Base-by-base conservation (phyloP, 2,797 vertebrate species). In the Siniperca scherzeri region DNA sequence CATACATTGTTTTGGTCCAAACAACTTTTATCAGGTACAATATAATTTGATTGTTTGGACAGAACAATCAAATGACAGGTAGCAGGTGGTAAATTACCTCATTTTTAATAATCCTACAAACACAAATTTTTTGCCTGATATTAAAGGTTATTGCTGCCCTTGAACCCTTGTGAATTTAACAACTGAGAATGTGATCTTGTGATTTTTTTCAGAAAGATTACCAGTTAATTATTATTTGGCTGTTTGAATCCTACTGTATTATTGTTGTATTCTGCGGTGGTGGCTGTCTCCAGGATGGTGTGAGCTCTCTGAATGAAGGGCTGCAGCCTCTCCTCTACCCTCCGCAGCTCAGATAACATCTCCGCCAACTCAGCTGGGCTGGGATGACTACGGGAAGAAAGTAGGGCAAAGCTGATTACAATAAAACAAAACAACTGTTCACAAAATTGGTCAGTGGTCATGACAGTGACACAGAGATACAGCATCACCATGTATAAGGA, bases 301-400 rank as follows among this genome's bases (percentile, higher is more conserved):
- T 97, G 96, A 82, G 97, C 97, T 80, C 97, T 96, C 90, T 97
- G 97, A 84, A 98, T 93, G 89, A 98, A 98, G 7, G 98, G 98
- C 83, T 97, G 96, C 59, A 98, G 96, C 67, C 97, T 91, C 81
- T 96, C 96, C 89, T 98, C 97, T 56, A 97, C 95, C 52, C 97
- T 88, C 33, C 96, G 95, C 8, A 98, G 94, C 85, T 98, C 97
- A 70, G 96, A 96, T 71, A 98, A 90, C 81, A 98, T 96, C 89
- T 98, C 97, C 0, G 97, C 96, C 72, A 97, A 92, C 85, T 98
- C 98, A 1, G 93, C 91, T 0, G 98, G 98, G 59, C 96, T 96
- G 0, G 97, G 97, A 72, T 97, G 97, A 89, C 97, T 98, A 80
- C 0, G 38, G 60, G 44, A 62, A 38, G 46, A 27, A 60, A 53